These are phyloP conservation scores for Chaetogeoica ovagalla DNA, from an alignment of 2,888 invertebrate genomes.

Conservation along the genomic window DNA sequence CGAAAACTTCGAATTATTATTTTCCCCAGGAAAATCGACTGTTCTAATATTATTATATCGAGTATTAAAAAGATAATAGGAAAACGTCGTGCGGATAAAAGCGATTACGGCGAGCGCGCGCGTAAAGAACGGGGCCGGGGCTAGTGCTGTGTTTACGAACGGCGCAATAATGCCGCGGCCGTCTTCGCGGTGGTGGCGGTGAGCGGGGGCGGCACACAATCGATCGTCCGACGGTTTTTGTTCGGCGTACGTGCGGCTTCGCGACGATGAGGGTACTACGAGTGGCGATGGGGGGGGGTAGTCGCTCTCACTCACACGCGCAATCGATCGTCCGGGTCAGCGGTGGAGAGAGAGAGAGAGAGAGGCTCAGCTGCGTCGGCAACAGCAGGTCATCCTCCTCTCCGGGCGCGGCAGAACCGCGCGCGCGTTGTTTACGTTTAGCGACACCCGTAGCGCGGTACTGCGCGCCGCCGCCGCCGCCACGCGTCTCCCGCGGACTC, in stretches of 20 bases:
- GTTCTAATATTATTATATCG: too few species aligned
- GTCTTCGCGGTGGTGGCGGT: background rate
- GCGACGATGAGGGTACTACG: too few species aligned
- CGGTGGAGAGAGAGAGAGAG: background rate
- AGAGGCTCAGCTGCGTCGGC: constrained; percentile 20
- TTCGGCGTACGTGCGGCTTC: too few species aligned
- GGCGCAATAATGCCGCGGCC: constrained; percentile 19
- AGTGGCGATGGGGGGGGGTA: background rate
- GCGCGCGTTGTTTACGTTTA: constrained; percentile 51
- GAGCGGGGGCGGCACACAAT: background rate
- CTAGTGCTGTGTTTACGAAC: constrained; percentile 14
- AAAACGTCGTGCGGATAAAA: too few species aligned
- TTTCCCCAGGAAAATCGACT: too few species aligned
- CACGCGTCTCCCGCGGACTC: too few species aligned
- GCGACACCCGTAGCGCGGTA: constrained; percentile 3
- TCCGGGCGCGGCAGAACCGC: background rate
- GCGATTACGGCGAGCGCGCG: background rate
- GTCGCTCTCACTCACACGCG: constrained; percentile 13
- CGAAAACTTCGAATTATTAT: too few species aligned
- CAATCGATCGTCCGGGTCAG: constrained; percentile 37
- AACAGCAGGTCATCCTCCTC: constrained; percentile 51
- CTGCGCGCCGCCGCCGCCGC: background rate
- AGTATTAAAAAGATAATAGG: too few species aligned
- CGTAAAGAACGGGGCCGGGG: too few species aligned
- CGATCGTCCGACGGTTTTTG: constrained; percentile 2